These are phyloP conservation scores for Pseudomyrmex pallidus DNA, from an alignment of 1,140 invertebrate genomes.

Conservation along the genomic window DNA sequence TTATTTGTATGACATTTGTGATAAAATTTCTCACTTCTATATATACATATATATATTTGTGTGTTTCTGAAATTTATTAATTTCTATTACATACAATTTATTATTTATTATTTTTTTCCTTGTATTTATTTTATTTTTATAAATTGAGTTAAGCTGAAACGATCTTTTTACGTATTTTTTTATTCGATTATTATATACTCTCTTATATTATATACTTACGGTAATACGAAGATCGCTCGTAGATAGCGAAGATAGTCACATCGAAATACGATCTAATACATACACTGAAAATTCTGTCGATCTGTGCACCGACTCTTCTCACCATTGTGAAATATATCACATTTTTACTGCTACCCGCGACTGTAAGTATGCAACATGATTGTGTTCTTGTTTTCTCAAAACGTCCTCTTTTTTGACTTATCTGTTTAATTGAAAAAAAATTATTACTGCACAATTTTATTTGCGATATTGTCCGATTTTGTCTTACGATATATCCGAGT, in stretches of 20 bases:
- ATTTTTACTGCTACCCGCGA: background rate
- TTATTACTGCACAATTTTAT: background rate
- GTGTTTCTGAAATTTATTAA: too few relatives aligned
- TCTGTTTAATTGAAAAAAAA: too few relatives aligned
- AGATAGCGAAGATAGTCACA: slow-evolving; percentile 13
- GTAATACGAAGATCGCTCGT: background rate
- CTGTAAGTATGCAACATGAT: slow-evolving; percentile 2
- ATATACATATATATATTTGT: too few relatives aligned
- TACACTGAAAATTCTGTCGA: background rate
- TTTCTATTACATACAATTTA: too few relatives aligned
- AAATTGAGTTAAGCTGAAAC: too few relatives aligned
- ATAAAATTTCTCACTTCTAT: background rate
- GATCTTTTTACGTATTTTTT: background rate
- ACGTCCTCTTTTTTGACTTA: background rate
- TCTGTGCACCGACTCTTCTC: too few relatives aligned
- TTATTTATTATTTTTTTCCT: too few relatives aligned
- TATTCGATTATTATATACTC: background rate
- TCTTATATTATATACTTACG: background rate
- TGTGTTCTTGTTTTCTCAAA: background rate
- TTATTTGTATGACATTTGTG: background rate
- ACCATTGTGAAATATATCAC: background rate
- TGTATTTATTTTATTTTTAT: too few relatives aligned
- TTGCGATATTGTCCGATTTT: too few relatives aligned
- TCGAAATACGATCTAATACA: background rate
- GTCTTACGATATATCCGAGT: too few relatives aligned